A percentile compares a stretch with the other conserved stretches of the same genome.
Conservation (phyloP, 37 sponge, comb jelly and placozoan genomes). For the Beroe forskalii region DNA sequence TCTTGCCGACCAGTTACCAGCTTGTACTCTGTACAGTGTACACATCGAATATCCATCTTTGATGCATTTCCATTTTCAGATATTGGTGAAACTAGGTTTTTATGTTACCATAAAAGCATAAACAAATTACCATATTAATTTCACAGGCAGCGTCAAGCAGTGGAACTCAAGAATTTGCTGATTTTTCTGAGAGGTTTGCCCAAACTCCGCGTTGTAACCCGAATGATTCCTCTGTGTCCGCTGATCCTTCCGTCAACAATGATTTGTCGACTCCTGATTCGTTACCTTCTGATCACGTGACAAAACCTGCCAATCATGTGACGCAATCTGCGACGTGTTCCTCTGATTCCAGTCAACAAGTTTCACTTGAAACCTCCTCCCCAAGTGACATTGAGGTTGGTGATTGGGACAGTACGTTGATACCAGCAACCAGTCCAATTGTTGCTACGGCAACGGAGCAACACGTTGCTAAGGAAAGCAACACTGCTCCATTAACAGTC, state of each 20-base stretch:
- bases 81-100: no score
- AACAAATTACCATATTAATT: no score
- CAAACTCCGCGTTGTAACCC: background rate
- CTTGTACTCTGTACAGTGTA: no score
- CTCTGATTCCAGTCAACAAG: background rate
- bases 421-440: background rate
- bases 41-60: no score
- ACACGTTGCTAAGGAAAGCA: background rate
- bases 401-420: background rate
- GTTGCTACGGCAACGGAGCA: background rate
- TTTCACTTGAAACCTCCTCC: background rate
- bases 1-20: no score
- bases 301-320: background rate
- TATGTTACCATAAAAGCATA: no score
- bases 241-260: no score
- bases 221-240: background rate
- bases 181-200: slow-evolving; percentile 6
- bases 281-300: background rate
- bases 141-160: background rate
- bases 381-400: background rate
- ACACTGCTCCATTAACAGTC: background rate
- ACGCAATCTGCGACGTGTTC: background rate
- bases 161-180: slow-evolving; percentile 3
- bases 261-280: background rate
- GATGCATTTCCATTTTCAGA: no score